Percentiles rank a stretch among this genome's conserved stretches.
Evolutionary conservation across 92 coral and sea anemone genomes (phyloP).

Genomic region (Zoanthus sansibaricus): DNA sequence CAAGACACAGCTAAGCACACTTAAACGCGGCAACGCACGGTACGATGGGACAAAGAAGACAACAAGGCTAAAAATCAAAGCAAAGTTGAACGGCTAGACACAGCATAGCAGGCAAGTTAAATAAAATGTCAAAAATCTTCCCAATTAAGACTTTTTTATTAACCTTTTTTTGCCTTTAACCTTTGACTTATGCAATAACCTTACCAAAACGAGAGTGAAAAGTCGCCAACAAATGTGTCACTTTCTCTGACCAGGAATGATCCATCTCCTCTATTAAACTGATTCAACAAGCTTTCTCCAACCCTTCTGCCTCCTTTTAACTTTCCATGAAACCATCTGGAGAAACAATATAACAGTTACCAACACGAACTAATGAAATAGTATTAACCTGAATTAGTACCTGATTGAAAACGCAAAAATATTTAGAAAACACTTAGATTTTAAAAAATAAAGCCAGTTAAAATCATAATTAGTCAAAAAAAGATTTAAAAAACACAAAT

Average conservation of each 20-base stretch:
- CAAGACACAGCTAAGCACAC: no score
- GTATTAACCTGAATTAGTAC: not conserved
- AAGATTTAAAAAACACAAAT: not conserved
- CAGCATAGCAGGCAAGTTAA: no score
- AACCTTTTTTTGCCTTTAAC: not conserved
- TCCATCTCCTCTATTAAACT: constrained; percentile 97
- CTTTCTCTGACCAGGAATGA: constrained; percentile 96
- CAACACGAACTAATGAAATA: not conserved
- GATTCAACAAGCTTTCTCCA: constrained; percentile 80
- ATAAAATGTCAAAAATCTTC: no score
- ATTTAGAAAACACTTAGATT: no score
- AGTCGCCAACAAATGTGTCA: constrained; percentile 99
- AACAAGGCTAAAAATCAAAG: no score
- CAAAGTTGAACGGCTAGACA: no score
- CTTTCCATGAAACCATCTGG: constrained; percentile 97
- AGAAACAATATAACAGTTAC: not conserved
- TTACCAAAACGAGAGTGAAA: constrained; percentile 95
- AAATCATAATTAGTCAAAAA: not conserved
- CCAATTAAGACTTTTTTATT: not conserved
- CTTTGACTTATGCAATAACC: not conserved
- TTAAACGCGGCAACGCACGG: no score
- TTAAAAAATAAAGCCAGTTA: no score
- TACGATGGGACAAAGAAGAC: no score
- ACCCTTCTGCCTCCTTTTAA: constrained; percentile 88
- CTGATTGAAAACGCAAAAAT: no score